Base-by-base conservation (phyloP, 2,888 invertebrate species). In the Gasteruption jaculator region DNA sequence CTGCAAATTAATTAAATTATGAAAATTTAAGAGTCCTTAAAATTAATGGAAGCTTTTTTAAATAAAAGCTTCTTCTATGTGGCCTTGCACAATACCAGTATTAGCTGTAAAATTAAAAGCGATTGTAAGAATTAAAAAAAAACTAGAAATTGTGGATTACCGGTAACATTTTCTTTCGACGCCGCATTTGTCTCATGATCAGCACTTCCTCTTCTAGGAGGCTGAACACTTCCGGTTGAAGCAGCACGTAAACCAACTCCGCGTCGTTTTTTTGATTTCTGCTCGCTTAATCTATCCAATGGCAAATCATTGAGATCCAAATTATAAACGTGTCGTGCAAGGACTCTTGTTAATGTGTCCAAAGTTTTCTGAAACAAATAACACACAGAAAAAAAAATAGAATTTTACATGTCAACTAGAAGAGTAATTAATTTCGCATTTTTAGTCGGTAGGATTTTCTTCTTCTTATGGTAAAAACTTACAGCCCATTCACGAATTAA, bases 401-500 rank as follows among this genome's bases (percentile, higher is more conserved):
- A 32, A 29, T 8, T 37, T 11, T 11, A 37, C n/a, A n/a, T n/a
- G n/a, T n/a, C n/a, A n/a, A n/a, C n/a, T n/a, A n/a, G n/a, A n/a
- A n/a, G n/a, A n/a, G n/a, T n/a, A n/a, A n/a, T n/a, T n/a, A n/a
- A n/a, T n/a, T n/a, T n/a, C n/a, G n/a, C n/a, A n/a, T n/a, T n/a
- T n/a, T n/a, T n/a, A n/a, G n/a, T n/a, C n/a, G n/a, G n/a, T n/a
- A n/a, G n/a, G n/a, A n/a, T n/a, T 30, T 30, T 30, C 21, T 4
- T 15, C 5, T 11, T n/a, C n/a, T n/a, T n/a, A n/a, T n/a, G n/a
- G n/a, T n/a, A n/a, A n/a, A n/a, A n/a, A 77, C 85, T 80, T 74
- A 91, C 91, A 54, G 91, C 91, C 95, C 95, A 96, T 68, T 96
- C 95, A 49, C 86, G 87, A 48, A 96, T 88, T 8, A 96, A 77